Evolutionary conservation across 2,113 vertebrate genomes (phyloP).

Genomic region (Psittacara wagleri): DNA sequence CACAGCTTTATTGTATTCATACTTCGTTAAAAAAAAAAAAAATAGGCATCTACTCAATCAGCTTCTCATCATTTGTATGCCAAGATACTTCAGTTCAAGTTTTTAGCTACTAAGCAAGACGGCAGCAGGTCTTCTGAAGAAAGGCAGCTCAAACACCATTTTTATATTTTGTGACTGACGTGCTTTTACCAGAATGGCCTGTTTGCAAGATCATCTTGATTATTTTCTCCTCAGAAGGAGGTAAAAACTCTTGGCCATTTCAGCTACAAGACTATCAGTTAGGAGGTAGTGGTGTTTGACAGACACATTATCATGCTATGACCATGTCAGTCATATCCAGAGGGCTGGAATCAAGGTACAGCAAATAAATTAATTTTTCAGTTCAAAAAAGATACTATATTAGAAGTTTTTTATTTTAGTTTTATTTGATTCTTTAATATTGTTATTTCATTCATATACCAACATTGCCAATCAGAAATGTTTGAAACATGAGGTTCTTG

Average conservation of each 20-base stretch:
- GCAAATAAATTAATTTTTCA: not conserved
- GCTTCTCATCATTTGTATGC: not conserved
- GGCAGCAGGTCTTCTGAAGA: not conserved
- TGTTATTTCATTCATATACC: not conserved
- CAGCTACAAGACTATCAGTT: not conserved
- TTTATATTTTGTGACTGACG: not conserved
- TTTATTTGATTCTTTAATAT: not conserved
- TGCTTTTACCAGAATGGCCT: not conserved
- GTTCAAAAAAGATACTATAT: not conserved
- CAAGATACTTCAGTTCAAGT: not conserved
- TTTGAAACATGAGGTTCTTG: not conserved
- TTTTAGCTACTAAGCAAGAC: not conserved
- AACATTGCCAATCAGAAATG: not conserved
- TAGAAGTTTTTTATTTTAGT: not conserved
- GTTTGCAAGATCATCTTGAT: not conserved
- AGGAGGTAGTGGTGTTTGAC: not conserved
- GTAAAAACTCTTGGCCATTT: not conserved
- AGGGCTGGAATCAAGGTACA: not conserved
- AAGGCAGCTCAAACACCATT: not conserved
- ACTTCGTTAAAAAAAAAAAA: not conserved
- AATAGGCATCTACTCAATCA: not conserved
- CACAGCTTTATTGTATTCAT: not conserved
- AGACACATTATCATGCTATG: not conserved
- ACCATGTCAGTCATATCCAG: not conserved
- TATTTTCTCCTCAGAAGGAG: not conserved